Evolutionary conservation across 2,797 vertebrate genomes (phyloP), one percentile per base, ranked within the genome.

Genomic region (Lacerta agilis): DNA sequence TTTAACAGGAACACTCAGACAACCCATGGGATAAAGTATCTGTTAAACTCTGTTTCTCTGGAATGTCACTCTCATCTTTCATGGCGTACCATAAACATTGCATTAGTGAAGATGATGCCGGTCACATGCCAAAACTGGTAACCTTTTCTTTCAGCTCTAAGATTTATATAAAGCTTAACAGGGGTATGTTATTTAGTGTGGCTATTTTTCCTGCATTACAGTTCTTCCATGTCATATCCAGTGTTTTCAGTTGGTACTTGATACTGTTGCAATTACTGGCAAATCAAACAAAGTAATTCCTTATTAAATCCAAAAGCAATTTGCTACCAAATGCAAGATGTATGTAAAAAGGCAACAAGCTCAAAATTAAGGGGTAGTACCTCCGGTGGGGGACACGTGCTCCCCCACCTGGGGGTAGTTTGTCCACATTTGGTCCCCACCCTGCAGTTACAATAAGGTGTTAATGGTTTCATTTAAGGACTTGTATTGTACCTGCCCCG

Each of bases 41-140:
- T 3, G 86, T 98, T 77, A 96, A 95, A 91, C 91, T 99, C 69
- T 98, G 96, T 87, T 95, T 98, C 93, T 97, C 97, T 80, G 97
- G 97, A 27, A 94, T 98, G 93, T 97, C 96, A 0, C 96, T 99
- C 88, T 97, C 97, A 38, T 97, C 92, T 87, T 98, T 99, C 95
- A 96, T 99, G 96, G 97, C 96, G 69, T 95, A 97, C 81, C 96
- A 98, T 78, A 95, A 97, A 80, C 97, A 98, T 38, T 97, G 97
- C 58, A 85, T 93, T 90, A 87, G 82, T 90, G 95, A 96, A 93
- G 95, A 93, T 58, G 73, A 85, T 91, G 94, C 91, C 58, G 83
- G 36, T 67, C 93, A 94, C 18, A 18, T 91, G 17, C 0, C 89
- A 33, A 92, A 94, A 87, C 84, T 95, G 94, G 97, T 97, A 94